These are phyloP conservation scores for Meloidogyne floridensis DNA, from an alignment of 1,140 invertebrate genomes.

Conservation along the genomic window DNA sequence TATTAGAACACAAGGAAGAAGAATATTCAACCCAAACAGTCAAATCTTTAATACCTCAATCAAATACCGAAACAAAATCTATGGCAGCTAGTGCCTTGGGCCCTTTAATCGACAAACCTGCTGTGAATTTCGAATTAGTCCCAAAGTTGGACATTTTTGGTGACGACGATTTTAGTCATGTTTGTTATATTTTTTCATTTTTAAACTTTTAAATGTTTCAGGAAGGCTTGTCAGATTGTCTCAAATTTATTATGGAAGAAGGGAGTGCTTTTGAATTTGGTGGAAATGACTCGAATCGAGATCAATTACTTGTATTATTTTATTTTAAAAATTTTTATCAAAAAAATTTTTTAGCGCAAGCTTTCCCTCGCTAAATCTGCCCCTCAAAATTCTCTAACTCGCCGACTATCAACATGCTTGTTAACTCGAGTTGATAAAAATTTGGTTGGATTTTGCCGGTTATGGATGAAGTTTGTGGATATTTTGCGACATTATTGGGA, in stretches of 20 bases:
- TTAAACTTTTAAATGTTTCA: constrained; percentile 2
- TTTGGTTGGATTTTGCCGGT: background rate
- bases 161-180: constrained; percentile 5
- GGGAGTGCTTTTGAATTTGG: constrained; percentile 2
- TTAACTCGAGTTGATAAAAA: constrained; percentile 20
- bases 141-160: constrained; percentile 17
- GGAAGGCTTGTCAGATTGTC: constrained; percentile 6
- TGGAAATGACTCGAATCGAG: constrained; percentile 11
- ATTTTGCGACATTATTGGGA: constrained; percentile 41
- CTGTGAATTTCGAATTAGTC: background rate
- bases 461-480: constrained; percentile 46
- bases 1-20: constrained; percentile 38
- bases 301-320: constrained; percentile 15
- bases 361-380: constrained; percentile 38
- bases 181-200: background rate
- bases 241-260: constrained; percentile 20
- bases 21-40: constrained; percentile 17
- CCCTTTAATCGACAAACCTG: constrained; percentile 21
- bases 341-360: constrained; percentile 26
- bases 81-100: constrained; percentile 21
- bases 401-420: constrained; percentile 33
- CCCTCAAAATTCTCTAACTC: constrained; percentile 35
- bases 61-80: background rate
- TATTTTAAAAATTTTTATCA: background rate
- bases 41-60: background rate